A percentile compares a stretch with the other conserved stretches of the same genome.
These are phyloP conservation scores for Bos indicus DNA, from an alignment of 2,113 vertebrate species.

Conservation along the genomic window DNA sequence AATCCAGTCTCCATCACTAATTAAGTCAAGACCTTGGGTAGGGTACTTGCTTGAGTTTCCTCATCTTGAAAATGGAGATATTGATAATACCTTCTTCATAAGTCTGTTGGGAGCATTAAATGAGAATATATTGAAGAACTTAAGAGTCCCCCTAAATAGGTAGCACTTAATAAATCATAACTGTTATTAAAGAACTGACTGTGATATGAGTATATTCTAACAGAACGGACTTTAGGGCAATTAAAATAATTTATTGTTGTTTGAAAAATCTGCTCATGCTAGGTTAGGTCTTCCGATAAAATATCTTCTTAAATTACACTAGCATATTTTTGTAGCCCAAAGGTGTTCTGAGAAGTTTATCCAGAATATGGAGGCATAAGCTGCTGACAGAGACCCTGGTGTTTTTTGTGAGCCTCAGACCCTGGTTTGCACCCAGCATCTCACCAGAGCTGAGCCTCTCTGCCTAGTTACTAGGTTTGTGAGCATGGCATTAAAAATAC, in stretches of 20 bases:
- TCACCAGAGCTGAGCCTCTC: conserved; percentile 4
- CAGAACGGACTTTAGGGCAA: not conserved
- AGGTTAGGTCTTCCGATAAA: not conserved
- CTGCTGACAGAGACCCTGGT: not conserved
- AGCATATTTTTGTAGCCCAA: not conserved
- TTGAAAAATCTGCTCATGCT: conserved; percentile 11
- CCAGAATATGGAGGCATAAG: not conserved
- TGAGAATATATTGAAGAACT: not conserved
- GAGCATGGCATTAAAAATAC: conserved; percentile 47
- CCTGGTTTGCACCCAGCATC: not conserved
- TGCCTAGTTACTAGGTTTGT: conserved; percentile 36
- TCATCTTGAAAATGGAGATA: not conserved
- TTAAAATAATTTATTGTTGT: conserved; percentile 6
- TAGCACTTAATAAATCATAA: not conserved
- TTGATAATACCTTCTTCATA: not conserved
- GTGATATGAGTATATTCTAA: conserved; percentile 8
- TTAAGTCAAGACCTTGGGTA: not conserved
- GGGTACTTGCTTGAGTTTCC: not conserved
- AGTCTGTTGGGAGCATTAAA: not conserved
- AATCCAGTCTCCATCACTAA: not conserved
- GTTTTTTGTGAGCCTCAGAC: not conserved
- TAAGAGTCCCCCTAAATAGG: not conserved
- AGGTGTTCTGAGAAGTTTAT: not conserved
- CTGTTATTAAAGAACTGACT: not conserved
- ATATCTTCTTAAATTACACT: not conserved